Evolutionary conservation across 2,797 vertebrate genomes (phyloP).

Genomic region (Myotis myotis): DNA sequence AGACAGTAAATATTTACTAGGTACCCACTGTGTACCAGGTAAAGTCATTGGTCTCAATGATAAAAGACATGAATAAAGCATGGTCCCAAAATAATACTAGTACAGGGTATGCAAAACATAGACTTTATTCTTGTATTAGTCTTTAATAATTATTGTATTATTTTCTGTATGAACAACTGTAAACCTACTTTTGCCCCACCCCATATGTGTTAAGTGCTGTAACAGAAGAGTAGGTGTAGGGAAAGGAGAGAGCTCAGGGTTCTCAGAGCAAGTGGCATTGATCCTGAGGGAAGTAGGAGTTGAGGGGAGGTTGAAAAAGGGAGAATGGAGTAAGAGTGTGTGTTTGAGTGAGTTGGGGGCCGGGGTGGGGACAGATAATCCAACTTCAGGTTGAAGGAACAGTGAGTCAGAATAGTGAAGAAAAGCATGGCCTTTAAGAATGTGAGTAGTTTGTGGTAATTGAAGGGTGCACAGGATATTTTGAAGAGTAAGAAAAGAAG

Average conservation of each 20-base stretch:
- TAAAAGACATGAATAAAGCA: constrained; percentile 25
- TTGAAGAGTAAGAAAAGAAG: constrained; percentile 33
- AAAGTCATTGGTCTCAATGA: constrained; percentile 14
- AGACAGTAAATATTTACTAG: background rate
- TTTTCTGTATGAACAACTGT: background rate
- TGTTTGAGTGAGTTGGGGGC: background rate
- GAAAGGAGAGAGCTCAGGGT: background rate
- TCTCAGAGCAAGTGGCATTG: background rate
- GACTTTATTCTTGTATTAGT: background rate
- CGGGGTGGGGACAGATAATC: background rate
- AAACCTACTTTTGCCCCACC: background rate
- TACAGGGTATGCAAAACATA: background rate
- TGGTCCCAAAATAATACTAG: background rate
- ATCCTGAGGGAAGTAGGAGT: background rate
- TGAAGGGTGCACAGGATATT: background rate
- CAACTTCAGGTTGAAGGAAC: background rate
- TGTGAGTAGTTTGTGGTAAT: background rate
- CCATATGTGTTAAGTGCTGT: background rate
- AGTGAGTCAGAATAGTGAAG: background rate
- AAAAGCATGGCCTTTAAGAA: background rate
- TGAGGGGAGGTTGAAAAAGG: background rate
- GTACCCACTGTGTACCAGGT: background rate
- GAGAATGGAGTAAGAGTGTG: background rate
- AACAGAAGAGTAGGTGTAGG: background rate
- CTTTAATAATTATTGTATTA: background rate